Evolutionary conservation across 30 jellyfish, hydroid and myxozoan species (phyloP), one percentile per base, ranked within the genome.

Genomic region (Cassiopea xamachana): DNA sequence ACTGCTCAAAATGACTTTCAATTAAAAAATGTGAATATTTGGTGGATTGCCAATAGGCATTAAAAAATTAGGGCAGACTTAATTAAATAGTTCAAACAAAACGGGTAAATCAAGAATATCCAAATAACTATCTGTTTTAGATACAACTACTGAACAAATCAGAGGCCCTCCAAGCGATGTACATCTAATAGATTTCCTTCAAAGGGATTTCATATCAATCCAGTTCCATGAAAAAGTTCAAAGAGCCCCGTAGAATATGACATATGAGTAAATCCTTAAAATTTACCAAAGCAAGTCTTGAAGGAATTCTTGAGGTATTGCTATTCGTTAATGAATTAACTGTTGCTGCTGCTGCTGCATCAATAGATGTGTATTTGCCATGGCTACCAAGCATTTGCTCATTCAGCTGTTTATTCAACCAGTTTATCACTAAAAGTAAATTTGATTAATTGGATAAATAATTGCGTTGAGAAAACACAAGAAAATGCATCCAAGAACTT

Each of bases 371-470:
- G 80, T 43, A 19, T 71, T 43, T 71, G 55, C 39, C 27, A 4
- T 71, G 80, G 1, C 10, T 43, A 46, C 92, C 96, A 49, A 89
- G 90, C 86, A 72, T 90, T 61, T 89, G 97, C 10, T 89, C 97
- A 55, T 94, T 94, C 85, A 94, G 81, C 48, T 94, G 98, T 48
- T 90, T 90, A 72, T 94, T 94, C 93, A 94, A 67, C 98, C 98
- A 94, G 80, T 80, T 84, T 19, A 94, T 94, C 7, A 94, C 98
- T 94, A 45, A 89, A 73, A 87, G 68, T 47, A 71, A 49, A 59
- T 67, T 67, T 14, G 76, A 67, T 67, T 19, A 55, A 3, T 6
- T 55, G 7, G 12, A 55, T 3, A 55, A 55, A 55, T 55, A 3
- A 55, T 3, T 55, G 12, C 12, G 64, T 55, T 55, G 12, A 55